Percentiles rank a stretch among this genome's conserved stretches.
Evolutionary conservation across 2,888 invertebrate genomes (phyloP).

Genomic region (Lasius fuliginosus): DNA sequence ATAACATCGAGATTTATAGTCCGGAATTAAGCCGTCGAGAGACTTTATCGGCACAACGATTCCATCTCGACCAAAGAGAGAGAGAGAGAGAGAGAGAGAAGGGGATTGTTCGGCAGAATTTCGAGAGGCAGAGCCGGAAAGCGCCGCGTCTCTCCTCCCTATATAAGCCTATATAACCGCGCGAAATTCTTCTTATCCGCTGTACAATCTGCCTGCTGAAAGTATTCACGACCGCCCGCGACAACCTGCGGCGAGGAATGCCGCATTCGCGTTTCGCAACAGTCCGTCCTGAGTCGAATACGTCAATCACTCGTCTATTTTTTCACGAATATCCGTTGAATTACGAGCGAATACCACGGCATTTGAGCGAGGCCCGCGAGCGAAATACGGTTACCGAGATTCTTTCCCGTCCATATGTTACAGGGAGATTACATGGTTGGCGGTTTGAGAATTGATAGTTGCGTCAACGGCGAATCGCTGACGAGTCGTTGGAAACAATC

Average conservation of each 20-base stretch:
- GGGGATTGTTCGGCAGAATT: constrained; percentile 15
- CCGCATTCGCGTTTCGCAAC: constrained; percentile 34
- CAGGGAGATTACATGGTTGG: constrained; percentile 44
- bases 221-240: constrained; percentile 28
- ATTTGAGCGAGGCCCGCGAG: constrained; percentile 30
- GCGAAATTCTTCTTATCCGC: constrained; percentile 23
- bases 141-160: neutral
- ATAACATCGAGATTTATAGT: constrained; percentile 54
- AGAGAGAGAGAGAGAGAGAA: constrained; percentile 12
- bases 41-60: constrained; percentile 37
- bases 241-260: constrained; percentile 47
- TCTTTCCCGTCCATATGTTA: constrained; percentile 46
- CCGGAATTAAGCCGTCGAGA: constrained; percentile 25
- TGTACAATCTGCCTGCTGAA: constrained; percentile 1
- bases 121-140: constrained; percentile 8
- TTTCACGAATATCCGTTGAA: constrained; percentile 43
- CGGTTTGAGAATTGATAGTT: constrained; percentile 51
- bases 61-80: neutral
- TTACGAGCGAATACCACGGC: constrained; percentile 33
- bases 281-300: constrained; percentile 44
- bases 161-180: neutral
- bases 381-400: constrained; percentile 50
- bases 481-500: constrained; percentile 44
- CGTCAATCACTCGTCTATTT: constrained; percentile 45
- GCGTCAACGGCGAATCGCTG: constrained; percentile 35